Conservation (phyloP, 2,113 vertebrate genomes). For the Podarcis raffonei region DNA sequence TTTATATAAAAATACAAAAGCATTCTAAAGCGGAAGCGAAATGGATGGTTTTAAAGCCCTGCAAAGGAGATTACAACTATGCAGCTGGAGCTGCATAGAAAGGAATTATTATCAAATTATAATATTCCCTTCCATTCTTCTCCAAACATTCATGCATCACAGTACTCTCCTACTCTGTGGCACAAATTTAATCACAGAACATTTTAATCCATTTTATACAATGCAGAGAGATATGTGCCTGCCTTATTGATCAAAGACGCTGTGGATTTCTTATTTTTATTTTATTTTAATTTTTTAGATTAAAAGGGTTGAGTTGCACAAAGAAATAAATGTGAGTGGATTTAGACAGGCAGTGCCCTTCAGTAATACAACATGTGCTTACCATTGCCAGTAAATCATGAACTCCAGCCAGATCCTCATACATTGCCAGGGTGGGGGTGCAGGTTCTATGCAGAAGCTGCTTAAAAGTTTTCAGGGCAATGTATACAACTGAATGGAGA, state of each 20-base stretch:
- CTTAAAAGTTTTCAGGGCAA: too few relatives aligned
- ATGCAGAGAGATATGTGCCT: not conserved
- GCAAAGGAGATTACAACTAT: not conserved
- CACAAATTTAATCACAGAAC: not conserved
- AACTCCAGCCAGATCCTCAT: not conserved
- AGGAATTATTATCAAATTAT: constrained; percentile 8
- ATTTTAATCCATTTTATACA: not conserved
- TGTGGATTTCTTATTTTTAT: too few relatives aligned
- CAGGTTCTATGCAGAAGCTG: not conserved
- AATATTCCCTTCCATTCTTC: constrained; percentile 9
- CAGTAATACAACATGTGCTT: not conserved
- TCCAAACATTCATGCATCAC: not conserved
- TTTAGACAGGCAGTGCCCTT: not conserved
- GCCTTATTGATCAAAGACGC: not conserved
- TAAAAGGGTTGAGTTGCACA: not conserved
- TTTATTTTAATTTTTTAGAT: not conserved
- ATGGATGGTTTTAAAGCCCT: not conserved
- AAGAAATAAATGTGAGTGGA: not conserved
- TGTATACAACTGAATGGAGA: not conserved
- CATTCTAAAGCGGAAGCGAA: not conserved
- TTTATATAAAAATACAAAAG: not conserved
- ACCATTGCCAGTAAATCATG: not conserved
- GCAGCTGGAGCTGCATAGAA: not conserved
- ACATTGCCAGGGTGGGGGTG: not conserved
- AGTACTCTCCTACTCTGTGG: not conserved